Evolutionary conservation across 2,113 vertebrate genomes (phyloP).

Genomic region (Festucalex cinctus): DNA sequence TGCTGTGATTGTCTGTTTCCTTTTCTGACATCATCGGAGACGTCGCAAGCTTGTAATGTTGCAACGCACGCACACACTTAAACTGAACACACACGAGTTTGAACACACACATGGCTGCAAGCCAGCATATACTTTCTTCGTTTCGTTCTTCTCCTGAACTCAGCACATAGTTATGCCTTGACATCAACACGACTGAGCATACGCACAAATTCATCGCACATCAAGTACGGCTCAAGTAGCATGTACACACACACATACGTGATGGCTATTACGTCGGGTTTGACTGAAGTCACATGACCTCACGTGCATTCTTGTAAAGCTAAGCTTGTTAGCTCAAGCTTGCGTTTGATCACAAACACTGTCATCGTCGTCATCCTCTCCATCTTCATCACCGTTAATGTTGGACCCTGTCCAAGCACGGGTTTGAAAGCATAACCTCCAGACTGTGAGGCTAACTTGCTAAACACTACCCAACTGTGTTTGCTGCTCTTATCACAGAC

Average conservation of each 20-base stretch:
- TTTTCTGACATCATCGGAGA: not conserved
- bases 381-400: too few relatives aligned
- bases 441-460: too few relatives aligned
- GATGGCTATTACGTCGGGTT: too few relatives aligned
- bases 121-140: conserved; percentile 36
- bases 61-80: not conserved
- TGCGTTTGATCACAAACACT: too few relatives aligned
- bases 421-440: too few relatives aligned
- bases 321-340: too few relatives aligned
- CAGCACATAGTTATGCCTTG: conserved; percentile 65
- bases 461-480: too few relatives aligned
- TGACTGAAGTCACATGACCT: too few relatives aligned
- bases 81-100: not conserved
- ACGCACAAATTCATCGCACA: conserved; percentile 51
- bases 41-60: not conserved
- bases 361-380: too few relatives aligned
- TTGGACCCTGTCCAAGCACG: too few relatives aligned
- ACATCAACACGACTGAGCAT: conserved; percentile 60
- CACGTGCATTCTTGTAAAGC: too few relatives aligned
- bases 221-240: conserved; percentile 68
- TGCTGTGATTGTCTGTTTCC: not conserved
- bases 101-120: conserved; percentile 22
- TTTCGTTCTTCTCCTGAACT: conserved; percentile 13
- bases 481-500: not conserved
- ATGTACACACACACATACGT: not conserved